Conservation (phyloP, 2,888 invertebrate species). For the Leptinotarsa rubiginosa region DNA sequence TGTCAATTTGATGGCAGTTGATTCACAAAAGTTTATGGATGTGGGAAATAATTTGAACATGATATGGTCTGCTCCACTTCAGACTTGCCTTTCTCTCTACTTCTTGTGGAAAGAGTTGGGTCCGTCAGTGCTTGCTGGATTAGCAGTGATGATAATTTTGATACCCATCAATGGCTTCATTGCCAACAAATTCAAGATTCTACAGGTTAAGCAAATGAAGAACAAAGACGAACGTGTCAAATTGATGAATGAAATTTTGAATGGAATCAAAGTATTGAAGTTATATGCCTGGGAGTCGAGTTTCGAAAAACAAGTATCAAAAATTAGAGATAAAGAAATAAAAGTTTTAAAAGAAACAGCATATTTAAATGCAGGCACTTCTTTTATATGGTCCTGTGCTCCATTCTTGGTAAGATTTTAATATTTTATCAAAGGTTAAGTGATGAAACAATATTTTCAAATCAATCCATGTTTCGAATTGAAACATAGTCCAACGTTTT, state of each 20-base stretch:
- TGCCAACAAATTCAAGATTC: constrained; percentile 81
- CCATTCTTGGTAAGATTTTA: constrained; percentile 76
- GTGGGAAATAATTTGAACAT: constrained; percentile 80
- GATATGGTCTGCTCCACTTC: constrained; percentile 85
- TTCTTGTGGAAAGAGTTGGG: constrained; percentile 87
- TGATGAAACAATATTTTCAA: too few relatives aligned
- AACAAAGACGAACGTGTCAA: constrained; percentile 94
- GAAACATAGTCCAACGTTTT: too few relatives aligned
- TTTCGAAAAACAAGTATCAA: constrained; percentile 88
- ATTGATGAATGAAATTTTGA: constrained; percentile 92
- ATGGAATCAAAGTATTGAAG: constrained; percentile 93
- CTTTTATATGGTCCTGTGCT: constrained; percentile 94
- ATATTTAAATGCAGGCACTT: constrained; percentile 88
- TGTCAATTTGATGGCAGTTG: constrained; percentile 92
- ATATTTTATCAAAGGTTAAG: too few relatives aligned
- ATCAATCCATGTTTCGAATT: too few relatives aligned
- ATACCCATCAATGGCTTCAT: constrained; percentile 91
- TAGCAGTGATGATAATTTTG: constrained; percentile 92
- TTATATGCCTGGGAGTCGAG: constrained; percentile 96
- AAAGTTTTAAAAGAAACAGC: constrained; percentile 88
- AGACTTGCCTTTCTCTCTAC: constrained; percentile 86
- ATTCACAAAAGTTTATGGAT: constrained; percentile 90
- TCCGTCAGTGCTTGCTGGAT: constrained; percentile 90
- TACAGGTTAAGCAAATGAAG: constrained; percentile 87
- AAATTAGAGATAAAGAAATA: constrained; percentile 90